Evolutionary conservation across 2,888 invertebrate species (phyloP).

Genomic region (Xylophagus ater): DNA sequence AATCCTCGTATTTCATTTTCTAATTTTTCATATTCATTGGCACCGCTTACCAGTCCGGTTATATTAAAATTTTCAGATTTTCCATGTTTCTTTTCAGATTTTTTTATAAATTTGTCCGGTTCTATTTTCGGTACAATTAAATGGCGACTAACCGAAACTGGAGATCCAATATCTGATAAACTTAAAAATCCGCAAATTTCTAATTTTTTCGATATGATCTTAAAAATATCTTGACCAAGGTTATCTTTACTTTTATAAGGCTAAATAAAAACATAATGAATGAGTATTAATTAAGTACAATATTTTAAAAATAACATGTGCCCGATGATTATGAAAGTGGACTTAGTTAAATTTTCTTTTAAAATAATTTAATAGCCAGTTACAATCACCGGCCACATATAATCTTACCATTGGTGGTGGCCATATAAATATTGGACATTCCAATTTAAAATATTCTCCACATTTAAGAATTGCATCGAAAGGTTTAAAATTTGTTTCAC

Average conservation of each 20-base stretch:
- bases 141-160: constrained; percentile 83
- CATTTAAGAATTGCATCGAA: constrained; percentile 62
- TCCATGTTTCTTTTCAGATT: constrained; percentile 32
- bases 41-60: background rate
- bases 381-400: too few species aligned
- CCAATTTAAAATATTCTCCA: constrained; percentile 51
- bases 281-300: constrained; percentile 6
- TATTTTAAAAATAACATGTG: constrained; percentile 10
- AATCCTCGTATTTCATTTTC: constrained; percentile 36
- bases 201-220: constrained; percentile 56
- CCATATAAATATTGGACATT: constrained; percentile 58
- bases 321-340: too few species aligned
- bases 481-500: constrained; percentile 60
- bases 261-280: constrained; percentile 25
- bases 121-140: constrained; percentile 67
- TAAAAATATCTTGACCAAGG: constrained; percentile 15
- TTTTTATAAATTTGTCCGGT: constrained; percentile 28
- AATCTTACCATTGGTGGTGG: constrained; percentile 56
- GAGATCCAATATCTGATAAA: constrained; percentile 81
- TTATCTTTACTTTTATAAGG: constrained; percentile 23
- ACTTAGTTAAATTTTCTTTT: too few species aligned
- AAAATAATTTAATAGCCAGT: too few species aligned
- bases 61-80: background rate
- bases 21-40: constrained; percentile 32
- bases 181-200: constrained; percentile 81